phyloP scores from a whole-genome alignment of 2,113 vertebrate genomes.

The Phaethon lepturus region DNA sequence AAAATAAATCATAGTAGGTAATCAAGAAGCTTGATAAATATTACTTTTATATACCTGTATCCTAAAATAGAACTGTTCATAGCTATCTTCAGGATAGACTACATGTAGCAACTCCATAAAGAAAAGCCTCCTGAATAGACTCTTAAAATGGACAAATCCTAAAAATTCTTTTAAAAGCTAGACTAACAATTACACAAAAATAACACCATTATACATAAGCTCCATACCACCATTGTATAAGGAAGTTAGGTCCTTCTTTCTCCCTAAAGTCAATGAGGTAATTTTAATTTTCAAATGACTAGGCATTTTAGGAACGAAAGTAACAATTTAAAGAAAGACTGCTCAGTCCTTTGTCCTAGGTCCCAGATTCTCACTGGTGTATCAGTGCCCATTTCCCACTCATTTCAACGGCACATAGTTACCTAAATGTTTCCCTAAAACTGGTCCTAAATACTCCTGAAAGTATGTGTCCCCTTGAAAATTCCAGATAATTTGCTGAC shows the following conservation, averaged over 20 bases:
- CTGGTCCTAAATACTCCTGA: neutral
- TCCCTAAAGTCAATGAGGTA: neutral
- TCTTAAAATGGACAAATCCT: neutral
- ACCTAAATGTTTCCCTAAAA: neutral
- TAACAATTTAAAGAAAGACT: neutral
- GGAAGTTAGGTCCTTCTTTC: neutral
- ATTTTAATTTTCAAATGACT: neutral
- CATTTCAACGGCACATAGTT: neutral
- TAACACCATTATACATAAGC: neutral
- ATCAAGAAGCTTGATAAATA: neutral
- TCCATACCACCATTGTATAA: neutral
- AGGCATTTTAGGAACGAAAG: neutral
- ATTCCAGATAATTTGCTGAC: neutral
- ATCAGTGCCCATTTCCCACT: neutral
- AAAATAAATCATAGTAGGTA: neutral
- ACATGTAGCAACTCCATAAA: neutral
- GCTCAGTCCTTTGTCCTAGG: neutral
- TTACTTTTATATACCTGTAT: neutral
- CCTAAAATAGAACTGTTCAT: neutral
- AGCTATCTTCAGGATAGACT: neutral
- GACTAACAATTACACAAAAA: neutral
- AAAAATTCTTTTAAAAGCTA: neutral
- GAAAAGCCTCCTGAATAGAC: neutral
- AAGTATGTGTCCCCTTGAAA: neutral
- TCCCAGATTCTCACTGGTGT: neutral